phyloP scores from a whole-genome alignment of 2,113 vertebrate species.

The Chaetorhynchus papuensis region DNA sequence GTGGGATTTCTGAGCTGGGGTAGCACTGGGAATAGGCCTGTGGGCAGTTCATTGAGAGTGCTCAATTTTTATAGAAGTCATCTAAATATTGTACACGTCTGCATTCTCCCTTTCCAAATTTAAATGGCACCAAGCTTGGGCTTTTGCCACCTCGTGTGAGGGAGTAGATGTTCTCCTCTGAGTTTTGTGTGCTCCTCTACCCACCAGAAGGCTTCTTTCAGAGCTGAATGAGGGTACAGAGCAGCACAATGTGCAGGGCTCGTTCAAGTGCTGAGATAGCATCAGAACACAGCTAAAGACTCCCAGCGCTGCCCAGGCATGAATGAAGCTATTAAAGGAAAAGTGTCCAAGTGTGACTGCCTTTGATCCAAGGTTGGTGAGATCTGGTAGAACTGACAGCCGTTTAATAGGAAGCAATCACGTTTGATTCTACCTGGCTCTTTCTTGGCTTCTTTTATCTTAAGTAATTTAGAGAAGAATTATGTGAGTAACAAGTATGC shows the following conservation, averaged over 20 bases:
- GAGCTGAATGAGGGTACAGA: not conserved
- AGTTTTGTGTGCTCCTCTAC: not conserved
- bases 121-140: not conserved
- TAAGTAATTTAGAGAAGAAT: not conserved
- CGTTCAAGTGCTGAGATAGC: not conserved
- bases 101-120: not conserved
- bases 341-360: constrained; percentile 46
- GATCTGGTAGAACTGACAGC: constrained; percentile 24
- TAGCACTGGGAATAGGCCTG: not conserved
- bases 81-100: accelerated
- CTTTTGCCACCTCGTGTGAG: not conserved
- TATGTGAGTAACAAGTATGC: not conserved
- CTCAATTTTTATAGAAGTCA: not conserved
- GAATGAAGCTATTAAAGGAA: not conserved
- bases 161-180: not conserved
- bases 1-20: not conserved
- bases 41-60: not conserved
- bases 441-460: constrained; percentile 21
- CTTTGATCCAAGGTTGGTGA: constrained; percentile 17
- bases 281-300: not conserved
- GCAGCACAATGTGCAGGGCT: not conserved
- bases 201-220: not conserved
- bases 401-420: constrained; percentile 3
- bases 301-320: not conserved
- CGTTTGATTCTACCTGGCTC: not conserved